Base-by-base conservation (phyloP, 1,140 invertebrate genomes). In the Teleogryllus occipitalis region DNA sequence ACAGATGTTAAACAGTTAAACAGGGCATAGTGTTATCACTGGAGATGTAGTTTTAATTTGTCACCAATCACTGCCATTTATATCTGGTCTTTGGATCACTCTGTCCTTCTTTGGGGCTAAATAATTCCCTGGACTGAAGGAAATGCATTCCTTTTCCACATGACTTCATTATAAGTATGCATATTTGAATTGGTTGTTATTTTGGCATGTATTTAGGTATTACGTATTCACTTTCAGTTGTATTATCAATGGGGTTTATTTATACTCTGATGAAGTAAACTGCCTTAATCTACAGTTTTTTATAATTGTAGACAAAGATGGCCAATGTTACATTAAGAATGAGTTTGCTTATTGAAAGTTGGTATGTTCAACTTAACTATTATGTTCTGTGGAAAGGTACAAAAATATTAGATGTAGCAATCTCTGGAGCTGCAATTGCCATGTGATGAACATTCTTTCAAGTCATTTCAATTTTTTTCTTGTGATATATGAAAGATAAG, bases 11-110 rank as follows among this genome's bases (percentile, higher is more conserved):
- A 27, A 75, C 74, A 22, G 14, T 75, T 14, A 12, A 27, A 27
- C 74, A 27, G 21, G 21, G 14, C 21, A 77, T 7, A 5, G 21
- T 21, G 74, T 77, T 49, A 77, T 48, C 47, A 77, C 47, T 72
- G 78, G 54, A 78, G 54, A 49, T 65, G 65, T 74, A 49, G 27
- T 78, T 73, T 14, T 78, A 78, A 78, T 78, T 78, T 78, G 54
- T 27, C 78, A 73, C 73, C 78, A 78, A 78, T 78, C 78, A 78
- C 78, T 78, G 78, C 78, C 78, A 78, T 78, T 73, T 73, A 27
- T 78, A 78, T 73, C 78, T 78, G 73, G 78, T 78, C 73, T 78
- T 27, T 78, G 65, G 54, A 78, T 78, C 54, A 47, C 7, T 49
- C 72, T 65, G 10, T 65, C n/a, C 54, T 78, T 72, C 21, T 73